A percentile compares a stretch with the other conserved stretches of the same genome.
phyloP scores from a whole-genome alignment of 2,797 vertebrate genomes.

The Numenius phaeopus region DNA sequence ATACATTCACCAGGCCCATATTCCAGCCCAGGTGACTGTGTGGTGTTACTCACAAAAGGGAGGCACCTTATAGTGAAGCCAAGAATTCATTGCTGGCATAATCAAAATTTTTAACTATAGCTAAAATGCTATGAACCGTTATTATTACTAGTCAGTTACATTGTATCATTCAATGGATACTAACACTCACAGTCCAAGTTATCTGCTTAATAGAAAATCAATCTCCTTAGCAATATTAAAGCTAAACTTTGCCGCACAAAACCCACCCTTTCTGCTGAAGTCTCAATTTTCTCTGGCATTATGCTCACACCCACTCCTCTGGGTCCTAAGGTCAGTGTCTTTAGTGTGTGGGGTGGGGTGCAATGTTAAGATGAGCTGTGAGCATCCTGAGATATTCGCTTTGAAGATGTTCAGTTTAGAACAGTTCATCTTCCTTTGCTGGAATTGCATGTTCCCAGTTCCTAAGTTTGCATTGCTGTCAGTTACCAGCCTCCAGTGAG shows the following conservation, averaged over 20 bases:
- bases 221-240: neutral
- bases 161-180: neutral
- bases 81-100: neutral
- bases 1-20: neutral
- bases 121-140: neutral
- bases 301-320: neutral
- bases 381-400: neutral
- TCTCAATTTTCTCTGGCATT: neutral
- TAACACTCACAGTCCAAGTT: neutral
- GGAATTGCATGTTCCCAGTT: neutral
- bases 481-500: neutral
- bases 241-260: neutral
- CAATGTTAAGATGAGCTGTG: neutral
- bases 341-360: rapidly evolving
- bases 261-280: neutral
- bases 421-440: neutral
- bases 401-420: neutral
- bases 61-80: neutral
- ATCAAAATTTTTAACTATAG: neutral
- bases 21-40: neutral
- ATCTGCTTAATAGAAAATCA: neutral
- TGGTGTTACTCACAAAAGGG: neutral
- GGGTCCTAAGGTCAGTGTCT: neutral
- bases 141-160: neutral
- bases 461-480: neutral